Percentiles rank a stretch among this genome's conserved stretches.
Evolutionary conservation across 1,140 invertebrate species (phyloP).

Genomic region (Drosophila willistoni): DNA sequence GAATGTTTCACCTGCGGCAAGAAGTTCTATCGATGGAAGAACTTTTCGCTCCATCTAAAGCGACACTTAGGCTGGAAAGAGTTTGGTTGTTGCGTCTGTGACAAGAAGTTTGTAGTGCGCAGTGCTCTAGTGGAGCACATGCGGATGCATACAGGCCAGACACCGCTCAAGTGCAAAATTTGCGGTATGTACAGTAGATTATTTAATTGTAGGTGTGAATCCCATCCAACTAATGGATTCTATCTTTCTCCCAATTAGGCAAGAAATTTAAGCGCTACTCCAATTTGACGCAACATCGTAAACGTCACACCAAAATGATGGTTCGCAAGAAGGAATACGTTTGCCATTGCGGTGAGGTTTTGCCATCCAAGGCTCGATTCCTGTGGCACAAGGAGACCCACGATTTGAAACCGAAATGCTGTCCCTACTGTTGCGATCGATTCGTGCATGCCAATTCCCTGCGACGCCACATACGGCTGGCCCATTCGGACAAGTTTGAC

Average conservation of each 20-base stretch:
- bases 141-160: constrained; percentile 91
- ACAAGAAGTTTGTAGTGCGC: constrained; percentile 91
- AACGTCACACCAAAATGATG: constrained; percentile 87
- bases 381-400: constrained; percentile 94
- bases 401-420: constrained; percentile 91
- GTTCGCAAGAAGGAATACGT: constrained; percentile 91
- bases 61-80: constrained; percentile 88
- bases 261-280: constrained; percentile 93
- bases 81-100: constrained; percentile 89
- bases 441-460: constrained; percentile 92
- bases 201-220: not conserved
- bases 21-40: constrained; percentile 89
- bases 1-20: constrained; percentile 92
- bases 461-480: constrained; percentile 91
- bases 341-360: constrained; percentile 91
- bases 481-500: constrained; percentile 91
- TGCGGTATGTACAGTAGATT: constrained; percentile 85
- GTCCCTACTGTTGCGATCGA: constrained; percentile 91
- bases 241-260: constrained; percentile 33
- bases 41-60: constrained; percentile 90
- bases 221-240: not conserved
- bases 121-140: constrained; percentile 91
- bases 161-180: constrained; percentile 91
- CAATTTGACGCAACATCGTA: constrained; percentile 93
- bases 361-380: constrained; percentile 92